Conservation (phyloP, 2,888 invertebrate genomes). For the Caenorhabditis doughertyi region DNA sequence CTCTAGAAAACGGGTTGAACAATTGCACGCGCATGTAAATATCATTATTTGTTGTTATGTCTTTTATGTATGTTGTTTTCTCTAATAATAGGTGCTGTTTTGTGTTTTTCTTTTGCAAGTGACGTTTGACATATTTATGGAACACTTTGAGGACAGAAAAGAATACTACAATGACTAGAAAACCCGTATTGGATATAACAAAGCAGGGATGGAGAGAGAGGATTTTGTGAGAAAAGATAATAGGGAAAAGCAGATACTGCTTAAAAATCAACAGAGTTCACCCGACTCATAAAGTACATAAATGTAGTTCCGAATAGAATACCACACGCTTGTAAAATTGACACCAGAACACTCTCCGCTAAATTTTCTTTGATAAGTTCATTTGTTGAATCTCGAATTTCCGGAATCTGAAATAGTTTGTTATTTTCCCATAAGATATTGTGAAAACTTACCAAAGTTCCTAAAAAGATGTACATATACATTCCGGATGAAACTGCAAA, state of each 20-base stretch:
- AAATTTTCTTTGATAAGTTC: slow-evolving; percentile 76
- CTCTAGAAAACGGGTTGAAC: slow-evolving; percentile 41
- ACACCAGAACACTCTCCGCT: slow-evolving; percentile 73
- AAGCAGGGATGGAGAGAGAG: slow-evolving; percentile 38
- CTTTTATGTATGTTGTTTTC: slow-evolving; percentile 14
- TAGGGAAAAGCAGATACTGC: slow-evolving; percentile 44
- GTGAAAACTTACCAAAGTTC: slow-evolving; percentile 77
- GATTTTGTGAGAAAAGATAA: not conserved
- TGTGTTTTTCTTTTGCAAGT: slow-evolving; percentile 1
- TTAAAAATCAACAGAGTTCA: slow-evolving; percentile 62
- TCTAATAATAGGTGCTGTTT: slow-evolving; percentile 29
- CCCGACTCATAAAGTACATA: slow-evolving; percentile 76
- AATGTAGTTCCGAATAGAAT: slow-evolving; percentile 74
- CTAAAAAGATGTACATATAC: slow-evolving; percentile 82
- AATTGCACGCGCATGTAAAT: slow-evolving; percentile 57
- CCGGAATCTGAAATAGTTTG: slow-evolving; percentile 75
- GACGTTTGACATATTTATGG: slow-evolving; percentile 23
- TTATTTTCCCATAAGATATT: not conserved
- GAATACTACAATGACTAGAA: slow-evolving; percentile 37
- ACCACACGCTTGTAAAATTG: slow-evolving; percentile 73
- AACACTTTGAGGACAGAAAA: not conserved
- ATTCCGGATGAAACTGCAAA: slow-evolving; percentile 81
- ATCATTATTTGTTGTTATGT: slow-evolving; percentile 12
- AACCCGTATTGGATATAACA: slow-evolving; percentile 49
- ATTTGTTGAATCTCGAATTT: slow-evolving; percentile 79